A percentile compares a stretch with the other conserved stretches of the same genome.
phyloP scores from a whole-genome alignment of 1,140 invertebrate genomes.

The Rhizoglyphus robini region DNA sequence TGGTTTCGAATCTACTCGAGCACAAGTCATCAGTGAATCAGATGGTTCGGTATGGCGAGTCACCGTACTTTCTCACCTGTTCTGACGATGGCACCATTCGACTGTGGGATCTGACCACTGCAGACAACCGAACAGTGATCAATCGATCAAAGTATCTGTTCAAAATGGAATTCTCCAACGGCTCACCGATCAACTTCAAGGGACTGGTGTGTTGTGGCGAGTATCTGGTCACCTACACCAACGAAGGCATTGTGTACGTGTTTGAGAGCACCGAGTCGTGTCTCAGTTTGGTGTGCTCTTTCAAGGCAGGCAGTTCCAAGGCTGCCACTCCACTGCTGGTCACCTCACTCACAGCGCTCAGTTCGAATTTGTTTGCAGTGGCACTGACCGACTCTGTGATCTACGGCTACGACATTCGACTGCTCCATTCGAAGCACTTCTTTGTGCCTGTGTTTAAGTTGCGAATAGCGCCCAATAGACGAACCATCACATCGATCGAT shows the following conservation, averaged over 20 bases:
- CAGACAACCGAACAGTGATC: constrained; percentile 44
- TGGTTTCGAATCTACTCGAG: constrained; percentile 85
- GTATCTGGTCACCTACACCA: constrained; percentile 18
- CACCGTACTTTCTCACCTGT: constrained; percentile 56
- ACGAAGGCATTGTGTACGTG: constrained; percentile 9
- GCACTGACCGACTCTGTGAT: constrained; percentile 17
- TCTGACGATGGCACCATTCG: constrained; percentile 73
- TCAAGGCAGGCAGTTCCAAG: not conserved
- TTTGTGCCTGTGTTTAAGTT: constrained; percentile 1
- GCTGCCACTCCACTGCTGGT: constrained; percentile 14
- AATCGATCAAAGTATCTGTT: constrained; percentile 45
- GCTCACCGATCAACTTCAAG: constrained; percentile 32
- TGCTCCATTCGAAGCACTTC: not conserved
- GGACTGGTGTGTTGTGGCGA: constrained; percentile 26
- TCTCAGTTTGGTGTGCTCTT: not conserved
- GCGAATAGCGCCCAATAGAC: not conserved
- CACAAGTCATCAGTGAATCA: constrained; percentile 57
- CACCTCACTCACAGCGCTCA: constrained; percentile 13
- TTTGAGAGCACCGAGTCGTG: not conserved
- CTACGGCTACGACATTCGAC: constrained; percentile 18
- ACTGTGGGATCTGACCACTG: constrained; percentile 74
- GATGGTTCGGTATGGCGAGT: constrained; percentile 38
- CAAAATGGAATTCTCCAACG: constrained; percentile 3
- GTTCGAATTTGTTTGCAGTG: constrained; percentile 7
- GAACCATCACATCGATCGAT: constrained; percentile 22